Evolutionary conservation across 2,888 invertebrate genomes (phyloP), one percentile per base, ranked within the genome.

Genomic region (Agelastica alni): DNA sequence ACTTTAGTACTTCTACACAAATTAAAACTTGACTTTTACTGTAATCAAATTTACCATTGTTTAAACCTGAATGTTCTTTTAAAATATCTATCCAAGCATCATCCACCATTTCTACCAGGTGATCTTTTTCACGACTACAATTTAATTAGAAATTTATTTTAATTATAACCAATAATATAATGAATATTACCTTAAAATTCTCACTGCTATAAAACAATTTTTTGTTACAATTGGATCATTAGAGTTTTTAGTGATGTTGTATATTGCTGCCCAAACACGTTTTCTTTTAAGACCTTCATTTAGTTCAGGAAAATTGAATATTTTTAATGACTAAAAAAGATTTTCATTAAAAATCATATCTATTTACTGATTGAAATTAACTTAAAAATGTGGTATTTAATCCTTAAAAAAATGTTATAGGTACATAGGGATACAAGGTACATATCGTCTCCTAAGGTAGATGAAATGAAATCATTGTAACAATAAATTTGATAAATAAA

Each of bases 1-100:
- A 88, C 78, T 96, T 96, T 47, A 91, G 78, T 0, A 93, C 88
- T 77, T 95, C 95, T 4, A 90, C 79, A 2, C 81, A 82, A 16
- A 85, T 79, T 73, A 83, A 76, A 72, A 84, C 81, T 20, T 78
- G 76, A 51, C 78, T 64, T 30, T 76, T 73, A 14, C 78, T 72
- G 9, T 75, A 69, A 61, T 77, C 70, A 57, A 79, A 77, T 42
- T 77, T 74, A 18, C 75, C 61, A 34, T 73, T 74, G 42, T 75
- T 72, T 44, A 90, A 78, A 12, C 85, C 85, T 10, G 90, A 87
- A 66, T 84, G 80, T 64, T 84, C 80, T 56, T 91, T 78, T 39
- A 93, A 75, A n/a, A 81, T 78, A 58, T 81, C 79, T 37, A 93
- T 78, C 80, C 87, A 85, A 64, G 86, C 84, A 54, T 83, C 81